These are phyloP conservation scores for Drosophila cracens DNA, from an alignment of 2,888 invertebrate species.

Conservation along the genomic window DNA sequence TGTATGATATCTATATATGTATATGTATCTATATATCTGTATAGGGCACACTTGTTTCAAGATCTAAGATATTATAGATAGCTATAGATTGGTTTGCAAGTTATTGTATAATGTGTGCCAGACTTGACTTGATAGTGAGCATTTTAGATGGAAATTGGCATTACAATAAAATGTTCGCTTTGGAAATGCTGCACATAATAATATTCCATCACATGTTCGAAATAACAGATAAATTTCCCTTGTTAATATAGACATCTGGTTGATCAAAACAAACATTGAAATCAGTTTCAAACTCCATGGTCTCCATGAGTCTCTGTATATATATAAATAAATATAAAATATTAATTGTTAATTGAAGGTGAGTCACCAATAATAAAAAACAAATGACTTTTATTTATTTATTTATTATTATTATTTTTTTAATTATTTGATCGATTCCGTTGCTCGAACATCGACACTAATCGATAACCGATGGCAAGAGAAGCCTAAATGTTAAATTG, in stretches of 20 bases:
- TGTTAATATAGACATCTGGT: not conserved
- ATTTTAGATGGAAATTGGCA: too few relatives aligned
- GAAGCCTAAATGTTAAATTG: fast-evolving
- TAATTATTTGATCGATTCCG: not conserved
- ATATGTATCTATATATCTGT: not conserved
- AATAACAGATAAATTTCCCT: not conserved
- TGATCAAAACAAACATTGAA: not conserved
- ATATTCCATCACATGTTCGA: too few relatives aligned
- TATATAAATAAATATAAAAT: not conserved
- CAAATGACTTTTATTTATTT: too few relatives aligned
- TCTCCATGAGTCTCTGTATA: not conserved
- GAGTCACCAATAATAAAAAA: not conserved
- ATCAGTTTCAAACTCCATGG: too few relatives aligned
- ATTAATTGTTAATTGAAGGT: not conserved
- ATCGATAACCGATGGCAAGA: not conserved
- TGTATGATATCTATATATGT: not conserved
- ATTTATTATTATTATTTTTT: not conserved
- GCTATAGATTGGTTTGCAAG: not conserved
- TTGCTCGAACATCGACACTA: not conserved
- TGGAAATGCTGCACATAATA: not conserved
- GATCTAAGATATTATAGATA: not conserved
- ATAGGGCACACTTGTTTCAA: not conserved
- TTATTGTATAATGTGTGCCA: not conserved
- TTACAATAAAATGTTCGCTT: too few relatives aligned
- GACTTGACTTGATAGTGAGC: too few relatives aligned